These are phyloP conservation scores for Prionailurus bengalensis DNA, from an alignment of 2,113 vertebrate genomes.

Conservation along the genomic window DNA sequence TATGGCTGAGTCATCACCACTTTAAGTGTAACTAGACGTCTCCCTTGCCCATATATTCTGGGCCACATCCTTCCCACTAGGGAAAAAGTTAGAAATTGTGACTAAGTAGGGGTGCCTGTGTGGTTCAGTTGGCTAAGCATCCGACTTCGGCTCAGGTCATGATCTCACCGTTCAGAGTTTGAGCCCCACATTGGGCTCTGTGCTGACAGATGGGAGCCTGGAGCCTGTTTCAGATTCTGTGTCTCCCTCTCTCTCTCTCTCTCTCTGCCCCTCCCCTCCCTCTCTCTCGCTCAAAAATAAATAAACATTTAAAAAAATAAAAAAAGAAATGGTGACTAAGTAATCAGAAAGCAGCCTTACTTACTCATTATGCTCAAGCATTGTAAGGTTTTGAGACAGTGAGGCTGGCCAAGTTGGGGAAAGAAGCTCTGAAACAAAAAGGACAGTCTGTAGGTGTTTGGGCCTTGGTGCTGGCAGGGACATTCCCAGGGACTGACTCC, in stretches of 20 bases:
- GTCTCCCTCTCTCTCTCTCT: too few relatives aligned
- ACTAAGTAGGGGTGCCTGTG: neutral
- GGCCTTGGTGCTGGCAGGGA: neutral
- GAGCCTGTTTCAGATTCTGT: too few relatives aligned
- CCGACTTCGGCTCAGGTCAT: too few relatives aligned
- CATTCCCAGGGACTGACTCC: neutral
- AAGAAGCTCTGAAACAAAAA: neutral
- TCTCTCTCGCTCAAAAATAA: too few relatives aligned
- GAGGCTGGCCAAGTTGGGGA: neutral
- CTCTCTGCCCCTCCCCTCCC: too few relatives aligned
- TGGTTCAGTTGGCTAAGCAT: too few relatives aligned
- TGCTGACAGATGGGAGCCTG: too few relatives aligned
- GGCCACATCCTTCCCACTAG: neutral
- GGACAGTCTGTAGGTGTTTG: neutral
- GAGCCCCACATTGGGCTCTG: too few relatives aligned
- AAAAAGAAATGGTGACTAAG: neutral
- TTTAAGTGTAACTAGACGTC: neutral
- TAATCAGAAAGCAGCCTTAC: neutral
- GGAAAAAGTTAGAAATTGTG: neutral
- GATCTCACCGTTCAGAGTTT: too few relatives aligned
- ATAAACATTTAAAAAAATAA: too few relatives aligned
- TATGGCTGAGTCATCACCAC: neutral
- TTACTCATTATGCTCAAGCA: neutral
- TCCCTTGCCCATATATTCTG: neutral
- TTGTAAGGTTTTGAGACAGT: neutral